A percentile compares a stretch with the other conserved stretches of the same genome.
These are phyloP conservation scores for Apteryx owenii DNA, from an alignment of 2,113 vertebrate species.

Conservation along the genomic window DNA sequence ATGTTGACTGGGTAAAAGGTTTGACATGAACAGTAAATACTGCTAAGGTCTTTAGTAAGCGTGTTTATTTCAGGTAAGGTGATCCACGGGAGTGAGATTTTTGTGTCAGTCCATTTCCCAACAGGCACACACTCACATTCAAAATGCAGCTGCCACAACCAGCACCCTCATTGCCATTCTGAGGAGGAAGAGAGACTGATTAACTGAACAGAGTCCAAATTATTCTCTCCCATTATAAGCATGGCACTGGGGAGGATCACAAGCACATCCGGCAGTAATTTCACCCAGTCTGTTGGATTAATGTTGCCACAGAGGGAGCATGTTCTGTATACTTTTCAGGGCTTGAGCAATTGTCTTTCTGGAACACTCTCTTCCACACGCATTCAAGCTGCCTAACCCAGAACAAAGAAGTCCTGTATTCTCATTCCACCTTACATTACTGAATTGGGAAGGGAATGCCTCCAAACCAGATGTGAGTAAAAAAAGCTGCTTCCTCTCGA, in stretches of 20 bases:
- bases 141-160: not conserved
- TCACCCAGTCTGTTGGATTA: not conserved
- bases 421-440: not conserved
- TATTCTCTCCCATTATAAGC: not conserved
- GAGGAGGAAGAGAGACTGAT: conserved; percentile 5
- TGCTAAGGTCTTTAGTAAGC: not conserved
- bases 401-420: conserved; percentile 1
- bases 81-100: not conserved
- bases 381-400: not conserved
- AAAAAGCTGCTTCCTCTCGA: not conserved
- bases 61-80: not conserved
- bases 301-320: not conserved
- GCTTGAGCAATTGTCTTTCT: conserved; percentile 9
- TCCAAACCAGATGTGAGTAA: not conserved
- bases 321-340: conserved; percentile 3
- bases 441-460: not conserved
- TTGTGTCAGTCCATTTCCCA: not conserved
- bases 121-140: not conserved
- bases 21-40: not conserved
- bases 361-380: not conserved
- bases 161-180: not conserved
- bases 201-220: conserved; percentile 20
- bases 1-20: too few relatives aligned
- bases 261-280: not conserved
- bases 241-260: not conserved